phyloP scores from a whole-genome alignment of 2,113 vertebrate genomes.

The Xyrauchen texanus region DNA sequence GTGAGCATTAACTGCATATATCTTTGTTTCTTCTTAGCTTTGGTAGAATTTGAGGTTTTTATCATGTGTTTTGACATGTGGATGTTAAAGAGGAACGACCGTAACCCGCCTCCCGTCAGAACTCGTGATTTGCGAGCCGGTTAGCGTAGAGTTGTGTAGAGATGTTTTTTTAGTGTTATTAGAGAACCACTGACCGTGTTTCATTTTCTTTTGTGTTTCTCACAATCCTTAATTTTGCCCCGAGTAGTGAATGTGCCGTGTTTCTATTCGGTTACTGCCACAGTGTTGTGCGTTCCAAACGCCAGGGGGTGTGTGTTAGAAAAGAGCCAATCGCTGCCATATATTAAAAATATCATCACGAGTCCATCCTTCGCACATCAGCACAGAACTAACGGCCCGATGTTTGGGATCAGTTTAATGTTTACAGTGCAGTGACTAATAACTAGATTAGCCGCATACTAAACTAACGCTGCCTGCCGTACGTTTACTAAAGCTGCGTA shows the following conservation, averaged over 20 bases:
- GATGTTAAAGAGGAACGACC: slow-evolving; percentile 13
- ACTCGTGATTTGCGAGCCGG: not conserved
- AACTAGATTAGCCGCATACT: slow-evolving; percentile 24
- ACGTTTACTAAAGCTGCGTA: too few relatives aligned
- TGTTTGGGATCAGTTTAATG: slow-evolving; percentile 17
- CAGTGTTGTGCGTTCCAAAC: slow-evolving; percentile 25
- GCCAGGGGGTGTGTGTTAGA: slow-evolving; percentile 2
- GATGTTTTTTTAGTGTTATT: slow-evolving; percentile 13
- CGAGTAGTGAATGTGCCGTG: slow-evolving; percentile 15
- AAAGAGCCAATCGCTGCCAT: slow-evolving; percentile 16
- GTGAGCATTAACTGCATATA: not conserved
- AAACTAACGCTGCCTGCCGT: slow-evolving; percentile 26
- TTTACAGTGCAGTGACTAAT: slow-evolving; percentile 30
- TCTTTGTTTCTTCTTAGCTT: slow-evolving; percentile 17
- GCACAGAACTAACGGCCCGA: slow-evolving; percentile 10
- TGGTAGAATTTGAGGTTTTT: slow-evolving; percentile 8
- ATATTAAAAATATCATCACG: not conserved
- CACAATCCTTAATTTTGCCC: not conserved
- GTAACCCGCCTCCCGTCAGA: not conserved
- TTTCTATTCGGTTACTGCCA: slow-evolving; percentile 17
- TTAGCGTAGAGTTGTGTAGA: slow-evolving; percentile 3
- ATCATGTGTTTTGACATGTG: slow-evolving; percentile 33
- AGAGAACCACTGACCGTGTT: slow-evolving; percentile 24
- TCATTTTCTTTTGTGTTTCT: slow-evolving; percentile 2
- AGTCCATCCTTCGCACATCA: slow-evolving; percentile 2